Conservation (phyloP, 1,140 invertebrate species). For the Cotesia glomerata region DNA sequence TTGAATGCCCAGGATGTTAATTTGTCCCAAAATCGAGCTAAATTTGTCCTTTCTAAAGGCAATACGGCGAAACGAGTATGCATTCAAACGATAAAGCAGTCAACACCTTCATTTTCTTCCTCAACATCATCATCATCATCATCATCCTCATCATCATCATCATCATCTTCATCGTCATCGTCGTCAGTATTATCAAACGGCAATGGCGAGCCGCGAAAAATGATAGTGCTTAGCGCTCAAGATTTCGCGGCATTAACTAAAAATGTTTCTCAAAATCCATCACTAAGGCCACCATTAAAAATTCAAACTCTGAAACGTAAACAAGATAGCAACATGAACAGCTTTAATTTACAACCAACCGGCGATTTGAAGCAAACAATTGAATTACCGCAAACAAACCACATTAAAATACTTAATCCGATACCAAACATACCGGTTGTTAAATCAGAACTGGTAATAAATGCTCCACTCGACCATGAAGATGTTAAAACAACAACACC, state of each 20-base stretch:
- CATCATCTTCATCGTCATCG: background rate
- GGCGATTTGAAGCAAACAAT: background rate
- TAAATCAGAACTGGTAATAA: constrained; percentile 17
- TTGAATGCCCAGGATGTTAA: constrained; percentile 34
- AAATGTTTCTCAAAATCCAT: constrained; percentile 49
- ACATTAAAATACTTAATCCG: constrained; percentile 41
- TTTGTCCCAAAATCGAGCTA: constrained; percentile 3
- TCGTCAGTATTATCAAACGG: constrained; percentile 9
- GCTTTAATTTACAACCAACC: constrained; percentile 30
- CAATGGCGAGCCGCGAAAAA: constrained; percentile 46
- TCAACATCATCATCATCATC: background rate
- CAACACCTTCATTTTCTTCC: no score
- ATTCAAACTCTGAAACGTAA: constrained; percentile 41
- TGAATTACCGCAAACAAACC: constrained; percentile 21
- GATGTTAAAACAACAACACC: background rate
- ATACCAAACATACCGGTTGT: constrained; percentile 36
- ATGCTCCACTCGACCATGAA: background rate
- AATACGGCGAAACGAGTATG: constrained; percentile 44
- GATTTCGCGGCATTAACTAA: constrained; percentile 63
- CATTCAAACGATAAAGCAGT: constrained; percentile 38
- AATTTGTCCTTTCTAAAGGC: constrained; percentile 38
- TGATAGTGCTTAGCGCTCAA: constrained; percentile 61
- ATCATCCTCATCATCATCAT: constrained; percentile 1
- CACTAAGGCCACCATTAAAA: constrained; percentile 40
- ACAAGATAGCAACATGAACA: constrained; percentile 31